Percentiles rank a stretch among this genome's conserved stretches.
Evolutionary conservation across 2,888 invertebrate species (phyloP).

Genomic region (Scaptomyza parva): DNA sequence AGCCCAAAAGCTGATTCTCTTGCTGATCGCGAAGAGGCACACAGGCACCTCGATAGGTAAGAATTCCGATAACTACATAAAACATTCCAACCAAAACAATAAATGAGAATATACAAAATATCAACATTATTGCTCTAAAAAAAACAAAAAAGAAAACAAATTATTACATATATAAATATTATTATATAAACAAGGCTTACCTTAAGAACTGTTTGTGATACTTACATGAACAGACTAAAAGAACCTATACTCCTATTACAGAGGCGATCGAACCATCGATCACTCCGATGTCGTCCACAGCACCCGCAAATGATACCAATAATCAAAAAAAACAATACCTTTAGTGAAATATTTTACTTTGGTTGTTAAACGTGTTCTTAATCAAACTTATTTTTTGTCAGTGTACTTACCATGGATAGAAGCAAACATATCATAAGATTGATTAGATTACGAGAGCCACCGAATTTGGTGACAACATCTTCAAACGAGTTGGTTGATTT

Average conservation of each 20-base stretch:
- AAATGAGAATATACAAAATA: too few relatives aligned
- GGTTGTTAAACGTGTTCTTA: too few relatives aligned
- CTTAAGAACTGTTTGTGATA: conserved; percentile 85
- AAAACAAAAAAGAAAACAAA: conserved; percentile 89
- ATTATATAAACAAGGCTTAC: conserved; percentile 89
- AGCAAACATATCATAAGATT: not conserved
- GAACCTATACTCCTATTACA: conserved; percentile 58
- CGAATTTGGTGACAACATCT: not conserved
- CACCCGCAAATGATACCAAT: conserved; percentile 26
- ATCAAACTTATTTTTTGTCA: too few relatives aligned
- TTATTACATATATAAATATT: too few relatives aligned
- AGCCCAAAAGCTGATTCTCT: not conserved
- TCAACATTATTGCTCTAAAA: conserved; percentile 63
- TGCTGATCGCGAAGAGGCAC: conserved; percentile 88
- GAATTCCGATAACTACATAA: conserved; percentile 89
- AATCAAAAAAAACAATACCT: too few relatives aligned
- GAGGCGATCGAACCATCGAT: conserved; percentile 50
- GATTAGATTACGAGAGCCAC: not conserved
- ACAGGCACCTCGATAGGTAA: conserved; percentile 90
- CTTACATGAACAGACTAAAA: conserved; percentile 52
- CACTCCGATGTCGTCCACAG: conserved; percentile 50
- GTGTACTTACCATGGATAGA: not conserved
- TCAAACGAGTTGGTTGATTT: not conserved
- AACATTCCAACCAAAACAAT: conserved; percentile 88
- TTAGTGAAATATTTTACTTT: too few relatives aligned